phyloP scores from a whole-genome alignment of 2,888 invertebrate genomes.

The Sphinx pinastri region DNA sequence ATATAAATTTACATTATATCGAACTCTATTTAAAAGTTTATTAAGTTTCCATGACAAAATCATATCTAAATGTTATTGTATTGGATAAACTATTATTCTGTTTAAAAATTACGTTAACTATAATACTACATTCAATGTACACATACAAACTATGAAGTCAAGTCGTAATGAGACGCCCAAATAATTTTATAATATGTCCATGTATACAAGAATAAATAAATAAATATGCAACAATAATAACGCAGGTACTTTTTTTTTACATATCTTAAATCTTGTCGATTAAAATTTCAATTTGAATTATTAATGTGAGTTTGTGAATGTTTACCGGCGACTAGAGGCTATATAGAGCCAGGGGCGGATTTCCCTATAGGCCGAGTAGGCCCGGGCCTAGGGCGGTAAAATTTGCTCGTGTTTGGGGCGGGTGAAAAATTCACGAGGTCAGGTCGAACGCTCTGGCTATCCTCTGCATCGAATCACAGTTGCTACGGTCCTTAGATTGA shows the following conservation, averaged over 20 bases:
- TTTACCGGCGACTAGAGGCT: no score
- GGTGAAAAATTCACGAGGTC: no score
- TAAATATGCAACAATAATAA: background rate
- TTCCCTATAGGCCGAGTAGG: no score
- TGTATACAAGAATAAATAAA: background rate
- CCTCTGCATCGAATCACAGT: no score
- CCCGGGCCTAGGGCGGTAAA: no score
- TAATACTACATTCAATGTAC: background rate
- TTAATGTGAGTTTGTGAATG: background rate
- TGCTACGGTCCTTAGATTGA: no score
- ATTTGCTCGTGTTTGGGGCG: no score
- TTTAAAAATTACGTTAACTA: background rate
- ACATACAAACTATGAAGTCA: background rate
- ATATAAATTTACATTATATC: background rate
- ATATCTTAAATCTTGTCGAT: no score
- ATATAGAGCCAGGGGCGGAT: no score
- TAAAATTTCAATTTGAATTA: background rate
- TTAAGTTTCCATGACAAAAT: conserved; percentile 6
- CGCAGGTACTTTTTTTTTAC: background rate
- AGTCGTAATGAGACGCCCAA: background rate
- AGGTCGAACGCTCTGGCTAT: no score
- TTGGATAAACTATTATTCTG: background rate
- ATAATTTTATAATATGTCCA: background rate
- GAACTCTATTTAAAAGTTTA: conserved; percentile 2
- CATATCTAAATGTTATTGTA: background rate